A percentile compares a stretch with the other conserved stretches of the same genome.
These are phyloP conservation scores for Mesaphorura yosii DNA, from an alignment of 1,140 invertebrate genomes.

Conservation along the genomic window DNA sequence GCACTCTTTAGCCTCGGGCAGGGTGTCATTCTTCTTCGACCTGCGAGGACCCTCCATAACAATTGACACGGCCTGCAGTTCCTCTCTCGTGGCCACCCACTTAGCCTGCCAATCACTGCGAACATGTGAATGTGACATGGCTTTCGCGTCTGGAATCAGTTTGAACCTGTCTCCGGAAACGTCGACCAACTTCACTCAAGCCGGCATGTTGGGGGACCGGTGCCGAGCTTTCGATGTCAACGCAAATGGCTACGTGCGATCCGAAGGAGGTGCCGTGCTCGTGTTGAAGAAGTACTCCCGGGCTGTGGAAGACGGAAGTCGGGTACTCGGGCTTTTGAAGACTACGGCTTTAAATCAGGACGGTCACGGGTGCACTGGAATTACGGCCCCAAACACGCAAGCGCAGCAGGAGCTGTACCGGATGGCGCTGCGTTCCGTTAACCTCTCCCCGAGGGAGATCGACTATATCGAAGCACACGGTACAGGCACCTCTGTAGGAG, in stretches of 20 bases:
- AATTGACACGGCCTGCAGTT: slow-evolving; percentile 10
- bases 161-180: not conserved
- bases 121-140: slow-evolving; percentile 5
- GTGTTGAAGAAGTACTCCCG: not conserved
- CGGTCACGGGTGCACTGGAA: not conserved
- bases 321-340: not conserved
- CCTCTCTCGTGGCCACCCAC: slow-evolving; percentile 12
- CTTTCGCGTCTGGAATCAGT: slow-evolving; percentile 14
- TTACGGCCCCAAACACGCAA: slow-evolving; percentile 1
- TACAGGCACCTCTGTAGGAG: slow-evolving; percentile 44
- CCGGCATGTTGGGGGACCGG: not conserved
- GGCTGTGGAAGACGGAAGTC: slow-evolving; percentile 2
- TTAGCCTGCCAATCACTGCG: slow-evolving; percentile 15
- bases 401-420: slow-evolving; percentile 40
- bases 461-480: slow-evolving; percentile 49
- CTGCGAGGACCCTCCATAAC: slow-evolving; percentile 18
- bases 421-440: slow-evolving; percentile 42
- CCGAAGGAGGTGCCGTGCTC: slow-evolving; percentile 2
- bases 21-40: slow-evolving; percentile 15
- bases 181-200: not conserved
- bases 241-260: slow-evolving; percentile 8
- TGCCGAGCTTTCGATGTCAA: slow-evolving; percentile 11
- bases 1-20: not conserved
- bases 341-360: not conserved
- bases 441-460: slow-evolving; percentile 40